Base-by-base conservation (phyloP, 2,888 invertebrate genomes). In the Poecilus cupreus region DNA sequence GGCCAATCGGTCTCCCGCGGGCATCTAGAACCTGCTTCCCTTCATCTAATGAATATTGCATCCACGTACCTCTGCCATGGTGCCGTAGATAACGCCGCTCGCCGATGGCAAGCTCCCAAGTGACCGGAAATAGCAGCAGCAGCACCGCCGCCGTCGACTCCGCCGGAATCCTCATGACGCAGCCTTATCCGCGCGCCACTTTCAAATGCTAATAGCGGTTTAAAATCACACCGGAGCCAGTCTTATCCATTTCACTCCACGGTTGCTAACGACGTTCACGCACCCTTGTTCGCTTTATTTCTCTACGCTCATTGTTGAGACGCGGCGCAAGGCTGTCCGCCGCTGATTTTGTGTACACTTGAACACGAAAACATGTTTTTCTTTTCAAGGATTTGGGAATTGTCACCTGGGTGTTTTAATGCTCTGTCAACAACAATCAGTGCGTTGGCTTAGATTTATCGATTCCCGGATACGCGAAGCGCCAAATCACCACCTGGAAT, bases 51-150 rank as follows among this genome's bases (percentile, higher is more conserved):
- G 68, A 68, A 68, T 70, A 79, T 79, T 79, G 51, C 80, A 80
- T 57, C 37, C 72, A 80, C 80, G 72, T 80, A 80, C 80, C 80
- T 80, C 80, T 80, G 72, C 54, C 80, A 51, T 72, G 80, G 72
- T 80, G 80, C 13, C 80, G 80, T 39, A 80, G 72, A 70, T 72
- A 80, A 37, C 80, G 70, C 26, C 49, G 64, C 24, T 46, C 54
- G 26, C 64, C 78, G 72, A 80, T 72, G 80, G 80, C 80, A 54
- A 80, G 80, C 57, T 80, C 80, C 72, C 80, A 80, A 54, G 80
- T 80, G 72, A 72, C 80, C 72, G 80, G 72, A 51, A 80, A 72
- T 57, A 80, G 72, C 51, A 80, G 80, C 54, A 80, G 72, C n/a
- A 80, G 72, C 26, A 80, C 24, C 8, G 80, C 80, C 51, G 49